Evolutionary conservation across 2,797 vertebrate genomes (phyloP), one percentile per base, ranked within the genome.

Genomic region (Scolopax rusticola): DNA sequence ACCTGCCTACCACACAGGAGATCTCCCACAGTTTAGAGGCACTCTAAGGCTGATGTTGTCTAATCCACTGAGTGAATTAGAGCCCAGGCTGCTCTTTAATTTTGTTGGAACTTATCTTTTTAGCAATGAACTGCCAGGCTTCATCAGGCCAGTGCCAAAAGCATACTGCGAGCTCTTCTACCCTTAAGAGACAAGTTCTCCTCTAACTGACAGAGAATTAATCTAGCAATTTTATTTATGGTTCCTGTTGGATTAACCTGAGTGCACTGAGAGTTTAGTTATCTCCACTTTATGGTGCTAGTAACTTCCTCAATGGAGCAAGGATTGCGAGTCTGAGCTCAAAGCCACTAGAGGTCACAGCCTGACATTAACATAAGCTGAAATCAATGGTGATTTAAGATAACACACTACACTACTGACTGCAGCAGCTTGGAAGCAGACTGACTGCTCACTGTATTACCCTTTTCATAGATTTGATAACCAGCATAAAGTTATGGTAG

Each of bases 321-420:
- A 95, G 50, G 63, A 90, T 13, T 78, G 43, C 0, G 2, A 69
- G 60, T 61, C 63, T 71, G 69, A 95, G 79, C 87, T 85, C 79
- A 83, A 65, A 94, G 69, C 27, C 8, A 14, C 67, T 75, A 79
- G 61, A 88, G 91, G 90, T 96, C 92, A 88, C 77, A 90, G 90
- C 33, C 70, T 82, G 80, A 73, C 63, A 69, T 79, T 69, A 90
- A 61, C 85, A 91, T 92, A 87, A 94, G 74, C 86, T 92, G 84
- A 76, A 95, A 96, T 96, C 95, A 93, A 90, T 94, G 59, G 65
- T 73, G 70, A 95, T 95, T 88, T 90, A 91, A 90, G 91, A 73
- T 84, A 86, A 78, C 65, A 87, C 45, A 60, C 28, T 60, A 15
- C 9, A 41, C 36, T 63, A 67, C 30, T 0, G 1, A 65, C 54